Evolutionary conservation across 2,888 invertebrate genomes (phyloP), one percentile per base, ranked within the genome.

Genomic region (Hyles lineata): DNA sequence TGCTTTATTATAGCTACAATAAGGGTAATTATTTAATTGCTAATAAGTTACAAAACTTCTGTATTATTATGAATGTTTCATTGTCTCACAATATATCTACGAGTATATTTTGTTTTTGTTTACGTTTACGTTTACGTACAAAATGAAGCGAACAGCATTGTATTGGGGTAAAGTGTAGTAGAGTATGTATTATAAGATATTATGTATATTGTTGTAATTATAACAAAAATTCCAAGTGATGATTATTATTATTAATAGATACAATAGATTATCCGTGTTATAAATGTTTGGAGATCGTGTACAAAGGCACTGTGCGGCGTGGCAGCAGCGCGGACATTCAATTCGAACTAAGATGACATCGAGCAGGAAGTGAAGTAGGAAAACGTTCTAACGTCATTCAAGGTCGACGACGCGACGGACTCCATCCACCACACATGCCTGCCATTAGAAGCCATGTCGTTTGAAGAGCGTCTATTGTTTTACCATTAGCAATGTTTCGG

Each of bases 291-390:
- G 32, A 19, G 32, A 9, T 9, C 35, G 32, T 62, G 15, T 35
- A 35, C n/a, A n/a, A 62, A 62, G 32, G n/a, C 62, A 62, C 9
- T 17, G 29, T 2, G 29, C 61, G 19, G n/a, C n/a, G 15, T 15
- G 19, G 21, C 35, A 43, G 23, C 50, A 7, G 43, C 23, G 67
- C 50, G 23, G 67, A 17, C 67, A 82, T 82, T 82, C 80, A 81
- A 86, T 83, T 83, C 85, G 82, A 85, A 83, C 85, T 83, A 88
- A 92, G 92, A 92, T 92, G 92, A 90, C 89, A 87, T 87, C 86
- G 82, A 93, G 87, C 90, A 94, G 94, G 94, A 94, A 93, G 92
- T 92, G 83, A 90, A 88, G 90, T 92, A 93, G 92, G 92, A 93
- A 93, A 93, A 93, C 92, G 90, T 88, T 89, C 86, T 87, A 90